A percentile compares a stretch with the other conserved stretches of the same genome.
Evolutionary conservation across 2,888 invertebrate genomes (phyloP).

Genomic region (Drosophila melanosoma): DNA sequence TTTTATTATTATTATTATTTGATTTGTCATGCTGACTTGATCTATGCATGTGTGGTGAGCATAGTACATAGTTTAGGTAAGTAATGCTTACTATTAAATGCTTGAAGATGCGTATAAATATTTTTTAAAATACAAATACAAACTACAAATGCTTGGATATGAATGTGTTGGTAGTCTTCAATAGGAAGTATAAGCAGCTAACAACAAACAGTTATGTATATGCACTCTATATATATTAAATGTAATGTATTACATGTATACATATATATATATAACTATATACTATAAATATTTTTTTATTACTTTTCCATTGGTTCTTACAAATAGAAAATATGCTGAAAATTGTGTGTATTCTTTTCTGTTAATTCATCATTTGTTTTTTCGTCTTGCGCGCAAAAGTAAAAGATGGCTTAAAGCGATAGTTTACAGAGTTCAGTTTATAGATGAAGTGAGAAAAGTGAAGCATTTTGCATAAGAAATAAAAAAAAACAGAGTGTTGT

Average conservation of each 20-base stretch:
- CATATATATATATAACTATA: conserved; percentile 42
- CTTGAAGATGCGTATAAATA: conserved; percentile 46
- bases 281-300: conserved; percentile 31
- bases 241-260: conserved; percentile 42
- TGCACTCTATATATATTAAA: conserved; percentile 50
- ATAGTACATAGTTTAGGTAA: conserved; percentile 24
- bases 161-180: conserved; percentile 75
- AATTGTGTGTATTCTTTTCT: conserved; percentile 34
- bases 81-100: conserved; percentile 40
- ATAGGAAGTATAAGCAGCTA: conserved; percentile 80
- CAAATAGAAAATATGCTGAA: conserved; percentile 56
- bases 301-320: conserved; percentile 33
- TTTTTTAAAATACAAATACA: conserved; percentile 69
- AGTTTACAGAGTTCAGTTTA: conserved; percentile 6
- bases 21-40: conserved; percentile 31
- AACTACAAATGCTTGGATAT: conserved; percentile 74
- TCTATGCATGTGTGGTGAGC: conserved; percentile 27
- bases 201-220: conserved; percentile 75
- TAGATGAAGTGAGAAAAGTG: conserved; percentile 12
- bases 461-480: conserved; percentile 13
- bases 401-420: conserved; percentile 20
- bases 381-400: conserved; percentile 65
- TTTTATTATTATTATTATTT: conserved; percentile 3
- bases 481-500: conserved; percentile 35
- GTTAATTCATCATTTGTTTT: conserved; percentile 3